These are phyloP conservation scores for Troides aeacus DNA, from an alignment of 2,888 invertebrate genomes.

Conservation along the genomic window DNA sequence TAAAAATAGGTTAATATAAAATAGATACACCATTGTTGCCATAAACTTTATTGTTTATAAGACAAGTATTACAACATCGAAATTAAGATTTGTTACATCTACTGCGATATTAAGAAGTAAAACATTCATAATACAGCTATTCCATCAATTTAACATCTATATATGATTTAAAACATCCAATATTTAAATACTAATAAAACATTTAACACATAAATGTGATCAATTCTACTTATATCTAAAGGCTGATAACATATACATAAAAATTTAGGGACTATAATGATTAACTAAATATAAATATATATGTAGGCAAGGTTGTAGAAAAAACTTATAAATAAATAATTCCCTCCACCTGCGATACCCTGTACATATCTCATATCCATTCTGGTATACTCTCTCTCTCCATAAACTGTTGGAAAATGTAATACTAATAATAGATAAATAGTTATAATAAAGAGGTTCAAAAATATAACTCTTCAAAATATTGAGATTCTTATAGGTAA, in stretches of 20 bases:
- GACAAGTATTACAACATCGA: conserved; percentile 62
- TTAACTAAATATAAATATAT: conserved; percentile 35
- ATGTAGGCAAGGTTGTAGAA: conserved; percentile 49
- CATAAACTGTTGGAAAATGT: conserved; percentile 62
- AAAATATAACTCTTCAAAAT: conserved; percentile 77
- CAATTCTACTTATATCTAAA: conserved; percentile 49
- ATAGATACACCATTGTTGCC: conserved; percentile 40
- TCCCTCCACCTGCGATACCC: conserved; percentile 60
- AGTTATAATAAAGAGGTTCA: conserved; percentile 60
- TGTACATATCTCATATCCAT: conserved; percentile 71
- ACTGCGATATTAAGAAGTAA: conserved; percentile 56
- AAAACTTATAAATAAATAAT: conserved; percentile 39
- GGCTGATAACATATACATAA: conserved; percentile 50
- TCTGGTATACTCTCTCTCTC: conserved; percentile 45
- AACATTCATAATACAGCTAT: conserved; percentile 63
- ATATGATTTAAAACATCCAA: conserved; percentile 59
- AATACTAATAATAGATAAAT: conserved; percentile 69
- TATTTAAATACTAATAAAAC: conserved; percentile 67
- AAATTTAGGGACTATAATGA: conserved; percentile 17
- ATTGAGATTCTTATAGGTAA: conserved; percentile 72
- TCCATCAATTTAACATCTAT: conserved; percentile 62
- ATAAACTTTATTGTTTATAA: conserved; percentile 65
- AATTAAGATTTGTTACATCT: conserved; percentile 57
- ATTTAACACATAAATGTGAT: conserved; percentile 66
- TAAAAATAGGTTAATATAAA: conserved; percentile 22